phyloP scores from a whole-genome alignment of 1,140 invertebrate genomes.

The Ceratitis capitata region DNA sequence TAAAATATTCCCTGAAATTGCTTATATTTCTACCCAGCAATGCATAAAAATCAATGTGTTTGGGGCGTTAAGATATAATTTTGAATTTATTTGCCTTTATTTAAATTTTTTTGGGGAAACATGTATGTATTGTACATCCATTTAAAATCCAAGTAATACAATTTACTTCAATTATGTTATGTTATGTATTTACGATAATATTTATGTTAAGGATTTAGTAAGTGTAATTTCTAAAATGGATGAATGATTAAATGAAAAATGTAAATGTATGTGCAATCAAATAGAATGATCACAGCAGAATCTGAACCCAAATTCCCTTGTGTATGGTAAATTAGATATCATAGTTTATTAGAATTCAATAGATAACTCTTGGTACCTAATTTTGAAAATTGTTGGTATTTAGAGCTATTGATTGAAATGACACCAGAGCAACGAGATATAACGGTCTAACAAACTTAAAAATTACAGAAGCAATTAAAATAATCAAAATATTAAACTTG shows the following conservation, averaged over 20 bases:
- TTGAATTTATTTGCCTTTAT: neutral
- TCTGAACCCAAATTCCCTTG: neutral
- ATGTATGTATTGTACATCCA: neutral
- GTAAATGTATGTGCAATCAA: neutral
- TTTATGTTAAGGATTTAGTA: neutral
- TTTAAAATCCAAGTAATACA: conserved; percentile 23
- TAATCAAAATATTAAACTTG: too few relatives aligned
- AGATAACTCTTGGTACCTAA: neutral
- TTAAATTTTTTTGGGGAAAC: neutral
- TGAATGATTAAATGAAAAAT: neutral
- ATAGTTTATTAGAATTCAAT: neutral
- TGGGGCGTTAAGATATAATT: neutral
- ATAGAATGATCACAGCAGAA: neutral
- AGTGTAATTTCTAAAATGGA: neutral
- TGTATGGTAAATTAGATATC: neutral
- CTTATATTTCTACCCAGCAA: too few relatives aligned
- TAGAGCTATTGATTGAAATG: neutral
- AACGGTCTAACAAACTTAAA: neutral
- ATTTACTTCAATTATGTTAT: neutral
- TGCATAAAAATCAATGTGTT: too few relatives aligned
- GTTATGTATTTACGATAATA: neutral
- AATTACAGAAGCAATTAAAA: neutral
- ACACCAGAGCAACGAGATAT: neutral
- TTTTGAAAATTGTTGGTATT: too few relatives aligned
- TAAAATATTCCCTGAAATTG: too few relatives aligned